A percentile compares a stretch with the other conserved stretches of the same genome.
These are phyloP conservation scores for Danaus melanippus DNA, from an alignment of 1,140 invertebrate species.

Conservation along the genomic window DNA sequence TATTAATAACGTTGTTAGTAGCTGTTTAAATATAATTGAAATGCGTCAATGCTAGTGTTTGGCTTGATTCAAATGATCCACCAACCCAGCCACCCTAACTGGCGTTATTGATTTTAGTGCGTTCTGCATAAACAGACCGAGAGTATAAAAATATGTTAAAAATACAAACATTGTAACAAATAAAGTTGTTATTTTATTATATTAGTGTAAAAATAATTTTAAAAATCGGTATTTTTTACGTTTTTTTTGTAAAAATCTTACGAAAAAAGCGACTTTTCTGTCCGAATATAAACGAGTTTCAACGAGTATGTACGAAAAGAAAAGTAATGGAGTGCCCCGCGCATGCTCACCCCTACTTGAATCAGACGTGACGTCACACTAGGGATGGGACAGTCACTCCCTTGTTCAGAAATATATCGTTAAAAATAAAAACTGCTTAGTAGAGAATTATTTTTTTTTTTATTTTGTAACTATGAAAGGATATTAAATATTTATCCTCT, in stretches of 20 bases:
- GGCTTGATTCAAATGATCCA: too few species aligned
- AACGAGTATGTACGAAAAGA: conserved; percentile 26
- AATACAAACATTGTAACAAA: too few species aligned
- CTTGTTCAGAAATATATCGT: conserved; percentile 20
- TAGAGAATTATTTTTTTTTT: too few species aligned
- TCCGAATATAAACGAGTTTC: conserved; percentile 17
- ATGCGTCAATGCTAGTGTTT: too few species aligned
- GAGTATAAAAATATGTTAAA: too few species aligned
- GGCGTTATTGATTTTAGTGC: conserved; percentile 2
- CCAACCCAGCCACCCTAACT: too few species aligned
- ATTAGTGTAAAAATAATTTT: not conserved
- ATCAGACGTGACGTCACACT: conserved; percentile 42
- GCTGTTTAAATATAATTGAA: too few species aligned
- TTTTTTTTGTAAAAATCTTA: too few species aligned
- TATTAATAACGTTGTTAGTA: too few species aligned
- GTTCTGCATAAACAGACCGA: conserved; percentile 1
- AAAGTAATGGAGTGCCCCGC: conserved; percentile 47
- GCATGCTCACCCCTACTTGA: conserved; percentile 40
- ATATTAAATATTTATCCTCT: too few species aligned
- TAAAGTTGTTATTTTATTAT: too few species aligned
- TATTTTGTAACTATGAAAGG: too few species aligned
- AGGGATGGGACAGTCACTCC: conserved; percentile 28
- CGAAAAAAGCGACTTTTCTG: conserved; percentile 11
- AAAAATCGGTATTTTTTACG: not conserved
- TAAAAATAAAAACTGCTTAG: not conserved